Percentiles rank a stretch among this genome's conserved stretches.
These are phyloP conservation scores for Porites lobata DNA, from an alignment of 92 coral and sea anemone species.

Conservation along the genomic window DNA sequence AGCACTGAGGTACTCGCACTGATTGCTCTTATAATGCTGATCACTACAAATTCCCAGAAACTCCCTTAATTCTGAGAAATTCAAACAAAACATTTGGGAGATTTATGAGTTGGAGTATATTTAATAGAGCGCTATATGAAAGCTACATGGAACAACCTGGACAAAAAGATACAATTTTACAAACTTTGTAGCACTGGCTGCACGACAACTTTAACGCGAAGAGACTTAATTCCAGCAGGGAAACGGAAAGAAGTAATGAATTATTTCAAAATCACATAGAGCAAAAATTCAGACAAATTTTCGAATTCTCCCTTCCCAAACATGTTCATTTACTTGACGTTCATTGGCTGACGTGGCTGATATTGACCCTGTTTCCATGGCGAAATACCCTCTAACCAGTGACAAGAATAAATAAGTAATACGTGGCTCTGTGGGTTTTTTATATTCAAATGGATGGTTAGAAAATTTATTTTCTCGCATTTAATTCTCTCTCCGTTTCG, in stretches of 20 bases:
- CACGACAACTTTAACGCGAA: neutral
- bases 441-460: neutral
- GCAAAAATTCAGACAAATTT: neutral
- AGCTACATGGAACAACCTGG: too few relatives aligned
- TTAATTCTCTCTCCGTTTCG: too few relatives aligned
- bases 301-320: neutral
- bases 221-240: neutral
- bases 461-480: neutral
- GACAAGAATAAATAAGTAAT: neutral
- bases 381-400: neutral
- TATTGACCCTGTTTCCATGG: conserved; percentile 12
- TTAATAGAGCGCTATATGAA: too few relatives aligned
- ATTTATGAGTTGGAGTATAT: neutral
- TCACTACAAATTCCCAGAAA: neutral
- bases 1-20: too few relatives aligned
- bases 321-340: too few relatives aligned
- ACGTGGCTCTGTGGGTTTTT: neutral
- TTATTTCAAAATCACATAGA: neutral
- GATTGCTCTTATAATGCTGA: neutral
- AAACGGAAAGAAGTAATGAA: neutral
- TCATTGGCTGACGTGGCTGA: conserved; percentile 16
- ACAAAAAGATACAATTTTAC: too few relatives aligned
- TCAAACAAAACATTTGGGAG: neutral
- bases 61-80: conserved; percentile 8
- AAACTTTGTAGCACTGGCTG: too few relatives aligned